Evolutionary conservation across 1,140 invertebrate genomes (phyloP), one percentile per base, ranked within the genome.

Genomic region (Drosophila guanche): DNA sequence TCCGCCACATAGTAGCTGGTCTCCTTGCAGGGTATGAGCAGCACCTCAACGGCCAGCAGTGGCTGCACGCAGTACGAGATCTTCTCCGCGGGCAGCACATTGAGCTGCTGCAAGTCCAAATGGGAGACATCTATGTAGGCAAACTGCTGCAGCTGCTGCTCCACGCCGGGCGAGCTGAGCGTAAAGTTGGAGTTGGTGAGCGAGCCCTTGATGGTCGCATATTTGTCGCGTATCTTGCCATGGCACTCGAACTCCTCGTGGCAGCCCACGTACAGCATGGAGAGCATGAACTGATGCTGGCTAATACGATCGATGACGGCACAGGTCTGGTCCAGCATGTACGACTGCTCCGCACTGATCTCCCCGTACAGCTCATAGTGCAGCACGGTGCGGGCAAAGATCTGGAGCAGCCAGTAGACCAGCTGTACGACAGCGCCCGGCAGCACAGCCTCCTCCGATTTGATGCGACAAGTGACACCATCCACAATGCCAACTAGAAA

Each of bases 401-500:
- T 96, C 91, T 96, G 95, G n/a, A 97, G 91, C 12, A 98, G 92
- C 97, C 97, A 97, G 68, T 95, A 93, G 3, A 96, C 95, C 41
- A 96, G 93, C 1, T 95, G 95, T 8, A 97, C 92, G 6, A 97
- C 93, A 45, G 96, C 94, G 48, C 94, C 93, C 3, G 96, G 95
- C 12, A 97, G 84, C 7, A 95, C 92, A 74, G 95, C 94, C 92
- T 97, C 96, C 91, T 97, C 96, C 27, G 95, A 94, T 91, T 97
- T 97, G 10, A 95, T 95, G 54, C 95, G 75, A 60, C 93, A 93
- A 8, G 93, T 93, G n/a, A 93, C 92, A 53, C 93, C 94, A 79
- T 95, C 94, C 74, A 96, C 94, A 72, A 97, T 96, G 29, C 94
- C 94, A 91, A 97, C 95, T 8, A 98, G 92, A 69, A 98, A 96